phyloP scores from a whole-genome alignment of 1,140 invertebrate species.

The Sesamia nonagrioides region DNA sequence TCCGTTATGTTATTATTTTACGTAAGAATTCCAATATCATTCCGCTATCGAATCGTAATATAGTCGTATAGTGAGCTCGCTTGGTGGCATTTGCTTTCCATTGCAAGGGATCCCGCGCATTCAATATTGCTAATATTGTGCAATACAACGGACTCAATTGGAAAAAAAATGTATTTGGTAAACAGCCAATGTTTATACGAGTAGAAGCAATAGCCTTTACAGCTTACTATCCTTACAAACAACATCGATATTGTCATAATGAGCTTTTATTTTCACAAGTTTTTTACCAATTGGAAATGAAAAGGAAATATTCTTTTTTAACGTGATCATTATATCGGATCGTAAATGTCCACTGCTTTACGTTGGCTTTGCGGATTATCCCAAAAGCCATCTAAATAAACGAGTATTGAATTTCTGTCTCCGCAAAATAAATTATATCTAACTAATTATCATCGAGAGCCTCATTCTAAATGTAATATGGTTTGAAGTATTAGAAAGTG shows the following conservation, averaged over 20 bases:
- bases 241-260: slow-evolving; percentile 1
- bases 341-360: slow-evolving; percentile 22
- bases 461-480: not conserved
- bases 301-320: slow-evolving; percentile 18
- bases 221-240: slow-evolving; percentile 24
- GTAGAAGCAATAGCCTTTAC: slow-evolving; percentile 26
- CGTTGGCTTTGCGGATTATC: slow-evolving; percentile 35
- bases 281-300: slow-evolving; percentile 10
- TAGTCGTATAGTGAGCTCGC: slow-evolving; percentile 68
- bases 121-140: slow-evolving; percentile 77
- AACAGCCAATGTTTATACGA: slow-evolving; percentile 42
- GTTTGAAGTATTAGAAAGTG: slow-evolving; percentile 3
- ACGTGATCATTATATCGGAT: slow-evolving; percentile 23
- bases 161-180: slow-evolving; percentile 47
- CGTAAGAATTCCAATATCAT: slow-evolving; percentile 76
- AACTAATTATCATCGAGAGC: slow-evolving; percentile 10
- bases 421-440: slow-evolving; percentile 26
- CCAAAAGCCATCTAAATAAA: slow-evolving; percentile 26
- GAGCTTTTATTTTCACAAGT: not conserved
- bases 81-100: slow-evolving; percentile 75
- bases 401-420: slow-evolving; percentile 29
- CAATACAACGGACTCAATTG: slow-evolving; percentile 63
- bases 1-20: slow-evolving; percentile 57
- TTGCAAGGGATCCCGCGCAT: slow-evolving; percentile 65
- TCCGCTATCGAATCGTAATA: slow-evolving; percentile 71